Evolutionary conservation across 1,140 invertebrate species (phyloP).

Genomic region (Zelostemma sp.): DNA sequence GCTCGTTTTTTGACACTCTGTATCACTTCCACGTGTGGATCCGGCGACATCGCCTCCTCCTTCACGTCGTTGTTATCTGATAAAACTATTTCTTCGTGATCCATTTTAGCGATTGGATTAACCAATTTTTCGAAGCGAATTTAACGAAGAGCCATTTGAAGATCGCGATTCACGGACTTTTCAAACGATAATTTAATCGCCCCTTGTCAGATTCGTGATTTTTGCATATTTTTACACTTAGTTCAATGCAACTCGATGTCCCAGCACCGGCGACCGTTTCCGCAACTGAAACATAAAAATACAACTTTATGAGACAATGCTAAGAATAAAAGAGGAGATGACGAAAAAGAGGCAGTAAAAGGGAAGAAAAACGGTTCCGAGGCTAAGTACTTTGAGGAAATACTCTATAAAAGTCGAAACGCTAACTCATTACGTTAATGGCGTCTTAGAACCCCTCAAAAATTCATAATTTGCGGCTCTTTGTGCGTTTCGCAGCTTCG

Average conservation of each 20-base stretch:
- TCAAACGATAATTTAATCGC: no score
- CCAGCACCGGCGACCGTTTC: not conserved
- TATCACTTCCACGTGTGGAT: not conserved
- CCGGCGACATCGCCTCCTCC: not conserved
- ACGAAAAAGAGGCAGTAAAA: no score
- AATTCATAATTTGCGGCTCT: no score
- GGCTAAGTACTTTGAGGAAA: not conserved
- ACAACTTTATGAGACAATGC: not conserved
- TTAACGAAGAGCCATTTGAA: no score
- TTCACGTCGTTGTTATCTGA: not conserved
- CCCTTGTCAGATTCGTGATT: not conserved
- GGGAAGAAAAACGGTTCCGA: not conserved
- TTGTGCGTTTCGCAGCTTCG: no score
- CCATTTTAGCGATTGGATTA: no score
- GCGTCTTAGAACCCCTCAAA: no score
- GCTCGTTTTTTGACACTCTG: not conserved
- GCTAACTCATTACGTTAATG: no score
- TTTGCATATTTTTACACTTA: not conserved
- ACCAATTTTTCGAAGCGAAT: no score
- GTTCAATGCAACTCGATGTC: no score
- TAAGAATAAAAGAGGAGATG: no score
- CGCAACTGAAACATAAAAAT: not conserved
- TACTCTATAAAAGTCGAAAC: not conserved
- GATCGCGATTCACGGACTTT: no score
- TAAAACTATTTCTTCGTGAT: slow-evolving; percentile 1